Evolutionary conservation across 2,113 vertebrate genomes (phyloP), one percentile per base, ranked within the genome.

Genomic region (Macroglossus sobrinus): DNA sequence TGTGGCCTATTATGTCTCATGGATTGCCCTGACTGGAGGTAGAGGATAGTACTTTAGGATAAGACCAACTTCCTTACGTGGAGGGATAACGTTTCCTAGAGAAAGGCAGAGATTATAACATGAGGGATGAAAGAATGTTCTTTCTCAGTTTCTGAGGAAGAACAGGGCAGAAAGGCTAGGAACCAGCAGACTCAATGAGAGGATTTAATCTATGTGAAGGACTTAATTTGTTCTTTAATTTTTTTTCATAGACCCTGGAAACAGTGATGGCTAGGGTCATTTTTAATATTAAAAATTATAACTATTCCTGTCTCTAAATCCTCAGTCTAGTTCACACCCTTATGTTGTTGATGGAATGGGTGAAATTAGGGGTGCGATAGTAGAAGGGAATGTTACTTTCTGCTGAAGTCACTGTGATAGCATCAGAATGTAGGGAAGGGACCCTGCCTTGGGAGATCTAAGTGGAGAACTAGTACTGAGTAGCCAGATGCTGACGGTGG

Each of bases 221-320:
- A 86, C 78, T 74, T 95, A 96, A 89, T 19, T 86, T 80, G 59
- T 4, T 71, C 28, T 84, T 85, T 66, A 69, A 38, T 28, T 82
- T 89, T 82, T 82, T 84, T 76, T 53, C 74, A 66, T 66, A 82
- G 9, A 76, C 11, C 50, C 50, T 12, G 2, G 33, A 7, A 66
- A 64, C 5, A 68, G 21, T 43, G 68, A 78, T 71, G 14, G 66
- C 72, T 50, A 68, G 16, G 30, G 10, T 64, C 64, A 75, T 63
- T 87, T 92, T 94, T 91, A 93, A 90, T 87, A 93, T 69, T 63
- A 68, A 84, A 93, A 74, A 21, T 87, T 81, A 74, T 40, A 33
- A 61, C 84, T 33, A 33, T 7, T 12, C 93, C 22, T 45, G 72
- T 59, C 50, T 76, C 53, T n/a, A 75, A 79, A 76, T 24, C 15